Evolutionary conservation across 1,140 invertebrate species (phyloP).

Genomic region (Drosophila ercepeae): DNA sequence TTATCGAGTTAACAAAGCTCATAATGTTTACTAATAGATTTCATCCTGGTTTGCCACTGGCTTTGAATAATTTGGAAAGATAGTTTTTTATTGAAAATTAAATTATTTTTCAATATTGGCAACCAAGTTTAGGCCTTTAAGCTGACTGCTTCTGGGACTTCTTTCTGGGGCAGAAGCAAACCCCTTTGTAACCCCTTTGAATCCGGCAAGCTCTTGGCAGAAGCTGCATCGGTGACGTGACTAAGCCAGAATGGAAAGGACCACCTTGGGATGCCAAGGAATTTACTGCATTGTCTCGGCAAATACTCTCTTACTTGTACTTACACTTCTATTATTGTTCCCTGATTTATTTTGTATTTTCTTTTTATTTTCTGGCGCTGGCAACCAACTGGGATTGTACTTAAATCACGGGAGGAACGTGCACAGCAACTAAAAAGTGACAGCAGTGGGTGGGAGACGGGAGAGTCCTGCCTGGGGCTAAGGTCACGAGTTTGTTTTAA

Average conservation of each 20-base stretch:
- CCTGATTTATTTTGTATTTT: slow-evolving; percentile 19
- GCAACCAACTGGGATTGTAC: slow-evolving; percentile 20
- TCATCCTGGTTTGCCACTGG: neutral
- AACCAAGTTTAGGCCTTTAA: neutral
- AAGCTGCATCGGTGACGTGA: slow-evolving; percentile 33
- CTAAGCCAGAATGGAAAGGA: slow-evolving; percentile 32
- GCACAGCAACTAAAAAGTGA: slow-evolving; percentile 40
- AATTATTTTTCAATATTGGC: too few species aligned
- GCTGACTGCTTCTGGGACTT: neutral
- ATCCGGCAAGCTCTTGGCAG: slow-evolving; percentile 15
- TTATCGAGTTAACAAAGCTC: slow-evolving; percentile 29
- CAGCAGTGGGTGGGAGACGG: slow-evolving; percentile 10
- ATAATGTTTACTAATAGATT: slow-evolving; percentile 39
- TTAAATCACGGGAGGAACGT: slow-evolving; percentile 47
- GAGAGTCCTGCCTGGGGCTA: neutral
- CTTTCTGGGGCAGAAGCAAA: too few species aligned
- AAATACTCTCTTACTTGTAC: slow-evolving; percentile 27
- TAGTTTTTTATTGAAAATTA: too few species aligned
- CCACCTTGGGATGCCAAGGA: slow-evolving; percentile 22
- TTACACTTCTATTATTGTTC: slow-evolving; percentile 45
- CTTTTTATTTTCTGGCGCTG: slow-evolving; percentile 3
- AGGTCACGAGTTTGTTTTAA: slow-evolving; percentile 2
- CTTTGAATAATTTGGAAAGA: neutral
- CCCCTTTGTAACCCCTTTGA: slow-evolving; percentile 2
- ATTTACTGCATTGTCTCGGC: slow-evolving; percentile 42